These are phyloP conservation scores for Physocephala rufipes DNA, from an alignment of 2,888 invertebrate species.

Conservation along the genomic window DNA sequence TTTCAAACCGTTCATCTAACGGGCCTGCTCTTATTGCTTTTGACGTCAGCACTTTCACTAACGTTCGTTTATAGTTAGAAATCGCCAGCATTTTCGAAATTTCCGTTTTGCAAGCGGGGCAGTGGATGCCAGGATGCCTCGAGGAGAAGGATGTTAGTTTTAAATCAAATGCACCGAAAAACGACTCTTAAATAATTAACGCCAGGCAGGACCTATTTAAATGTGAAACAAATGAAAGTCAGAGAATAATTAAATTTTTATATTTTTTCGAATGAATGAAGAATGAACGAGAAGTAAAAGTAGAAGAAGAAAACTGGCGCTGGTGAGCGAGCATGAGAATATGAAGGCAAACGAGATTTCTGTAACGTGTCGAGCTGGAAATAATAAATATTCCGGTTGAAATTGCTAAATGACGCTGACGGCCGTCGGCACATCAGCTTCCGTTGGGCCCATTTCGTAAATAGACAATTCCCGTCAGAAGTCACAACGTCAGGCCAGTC, in stretches of 20 bases:
- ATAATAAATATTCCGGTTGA: slow-evolving; percentile 42
- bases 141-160: not conserved
- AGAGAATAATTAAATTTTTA: slow-evolving; percentile 29
- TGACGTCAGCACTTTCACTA: too few relatives aligned
- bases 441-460: slow-evolving; percentile 32
- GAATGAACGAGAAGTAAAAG: too few relatives aligned
- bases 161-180: not conserved
- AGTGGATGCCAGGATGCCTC: not conserved
- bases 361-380: slow-evolving; percentile 36
- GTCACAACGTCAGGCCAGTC: slow-evolving; percentile 7
- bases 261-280: not conserved
- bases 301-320: too few relatives aligned
- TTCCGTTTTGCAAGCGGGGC: not conserved
- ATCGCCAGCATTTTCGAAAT: too few relatives aligned
- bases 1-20: too few relatives aligned
- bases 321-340: not conserved
- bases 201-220: slow-evolving; percentile 20
- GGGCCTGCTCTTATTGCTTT: too few relatives aligned
- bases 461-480: slow-evolving; percentile 26
- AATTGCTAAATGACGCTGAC: slow-evolving; percentile 42
- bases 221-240: slow-evolving; percentile 9
- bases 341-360: too few relatives aligned
- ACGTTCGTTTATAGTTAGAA: too few relatives aligned
- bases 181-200: slow-evolving; percentile 25
- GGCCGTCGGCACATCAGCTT: slow-evolving; percentile 40